Conservation (phyloP, 2,113 vertebrate species). For the Suricata suricatta region DNA sequence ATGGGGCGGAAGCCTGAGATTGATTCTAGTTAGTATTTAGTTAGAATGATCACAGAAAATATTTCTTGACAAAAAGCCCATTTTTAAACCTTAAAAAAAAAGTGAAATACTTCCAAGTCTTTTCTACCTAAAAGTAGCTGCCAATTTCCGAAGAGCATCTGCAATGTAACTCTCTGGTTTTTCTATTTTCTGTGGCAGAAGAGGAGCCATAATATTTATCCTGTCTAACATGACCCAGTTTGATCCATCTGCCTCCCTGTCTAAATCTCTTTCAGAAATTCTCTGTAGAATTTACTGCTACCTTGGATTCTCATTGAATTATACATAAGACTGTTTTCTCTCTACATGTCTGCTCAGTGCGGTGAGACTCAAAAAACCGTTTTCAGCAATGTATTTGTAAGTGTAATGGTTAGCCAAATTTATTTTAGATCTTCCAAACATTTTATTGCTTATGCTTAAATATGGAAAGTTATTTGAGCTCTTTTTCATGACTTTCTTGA, state of each 20-base stretch:
- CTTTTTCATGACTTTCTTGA: background rate
- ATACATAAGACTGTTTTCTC: slow-evolving; percentile 9
- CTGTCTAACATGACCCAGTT: slow-evolving; percentile 60
- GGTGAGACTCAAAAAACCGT: background rate
- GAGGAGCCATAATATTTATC: slow-evolving; percentile 56
- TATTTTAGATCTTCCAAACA: background rate
- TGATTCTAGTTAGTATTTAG: slow-evolving; percentile 41
- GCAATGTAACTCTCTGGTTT: slow-evolving; percentile 4
- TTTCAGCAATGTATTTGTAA: background rate
- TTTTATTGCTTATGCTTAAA: background rate
- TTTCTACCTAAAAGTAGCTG: slow-evolving; percentile 49
- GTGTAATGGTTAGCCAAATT: background rate
- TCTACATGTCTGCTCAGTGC: background rate
- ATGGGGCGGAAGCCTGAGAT: background rate
- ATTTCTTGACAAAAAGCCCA: slow-evolving; percentile 40
- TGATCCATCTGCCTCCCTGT: slow-evolving; percentile 47
- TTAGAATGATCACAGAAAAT: slow-evolving; percentile 57
- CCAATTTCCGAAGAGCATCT: slow-evolving; percentile 43
- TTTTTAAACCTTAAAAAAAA: slow-evolving; percentile 19
- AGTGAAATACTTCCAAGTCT: background rate
- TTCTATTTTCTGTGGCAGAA: slow-evolving; percentile 51
- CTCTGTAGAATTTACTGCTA: slow-evolving; percentile 48
- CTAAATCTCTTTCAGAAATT: slow-evolving; percentile 54
- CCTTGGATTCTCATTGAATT: slow-evolving; percentile 61
- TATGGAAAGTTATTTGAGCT: background rate